Evolutionary conservation across 37 sponge, comb jelly and placozoan species (phyloP).

Genomic region (Ianthella basta): DNA sequence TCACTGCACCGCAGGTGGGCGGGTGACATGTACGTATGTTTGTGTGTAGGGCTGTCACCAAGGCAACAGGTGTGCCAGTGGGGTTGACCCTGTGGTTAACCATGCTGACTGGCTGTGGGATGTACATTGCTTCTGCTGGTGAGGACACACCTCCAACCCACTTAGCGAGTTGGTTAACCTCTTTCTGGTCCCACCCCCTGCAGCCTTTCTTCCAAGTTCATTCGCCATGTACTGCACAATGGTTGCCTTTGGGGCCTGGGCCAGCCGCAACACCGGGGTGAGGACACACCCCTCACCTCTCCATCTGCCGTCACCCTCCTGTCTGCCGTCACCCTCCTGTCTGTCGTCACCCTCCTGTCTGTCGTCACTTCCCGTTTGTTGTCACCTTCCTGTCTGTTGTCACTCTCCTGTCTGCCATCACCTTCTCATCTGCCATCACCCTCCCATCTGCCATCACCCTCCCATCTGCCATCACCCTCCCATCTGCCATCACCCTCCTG

Average conservation of each 20-base stretch:
- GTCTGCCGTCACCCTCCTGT: no score
- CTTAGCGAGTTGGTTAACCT: background rate
- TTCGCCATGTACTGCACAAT: slow-evolving; percentile 90
- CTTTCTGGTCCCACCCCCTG: background rate
- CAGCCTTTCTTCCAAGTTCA: slow-evolving; percentile 92
- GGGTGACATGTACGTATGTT: background rate
- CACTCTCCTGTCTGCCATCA: background rate
- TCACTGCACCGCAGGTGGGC: background rate
- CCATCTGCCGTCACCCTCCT: no score
- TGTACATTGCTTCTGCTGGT: slow-evolving; percentile 85
- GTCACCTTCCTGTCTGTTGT: background rate
- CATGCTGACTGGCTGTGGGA: slow-evolving; percentile 81
- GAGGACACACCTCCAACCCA: background rate
- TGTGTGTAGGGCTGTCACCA: slow-evolving; percentile 54
- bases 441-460: background rate
- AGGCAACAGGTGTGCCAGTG: slow-evolving; percentile 63
- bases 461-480: background rate
- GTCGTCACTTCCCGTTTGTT: background rate
- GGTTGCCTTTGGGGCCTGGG: slow-evolving; percentile 89
- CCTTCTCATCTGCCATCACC: background rate
- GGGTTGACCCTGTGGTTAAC: slow-evolving; percentile 62
- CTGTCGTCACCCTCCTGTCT: no score
- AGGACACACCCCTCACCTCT: background rate
- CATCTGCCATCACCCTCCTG: background rate
- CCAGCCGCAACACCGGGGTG: slow-evolving; percentile 56